These are phyloP conservation scores for Pseudachorutes palmiensis DNA, from an alignment of 1,140 invertebrate species.

Conservation along the genomic window DNA sequence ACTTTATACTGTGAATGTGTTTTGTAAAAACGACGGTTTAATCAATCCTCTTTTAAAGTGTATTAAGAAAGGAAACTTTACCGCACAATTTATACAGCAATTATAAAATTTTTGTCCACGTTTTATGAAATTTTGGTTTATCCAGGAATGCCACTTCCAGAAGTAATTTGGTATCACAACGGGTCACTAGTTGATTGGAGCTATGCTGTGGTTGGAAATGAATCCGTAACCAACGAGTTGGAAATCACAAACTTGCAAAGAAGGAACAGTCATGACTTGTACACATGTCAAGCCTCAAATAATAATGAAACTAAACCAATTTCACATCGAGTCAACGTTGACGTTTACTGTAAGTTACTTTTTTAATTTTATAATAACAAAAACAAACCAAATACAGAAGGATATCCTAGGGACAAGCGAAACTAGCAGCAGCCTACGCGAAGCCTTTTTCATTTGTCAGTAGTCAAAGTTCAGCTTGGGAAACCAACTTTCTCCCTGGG, in stretches of 20 bases:
- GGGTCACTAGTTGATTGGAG: constrained; percentile 26
- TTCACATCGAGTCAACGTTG: constrained; percentile 32
- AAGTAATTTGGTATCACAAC: constrained; percentile 29
- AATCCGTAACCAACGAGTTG: constrained; percentile 33
- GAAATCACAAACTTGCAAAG: constrained; percentile 27
- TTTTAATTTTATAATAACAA: constrained; percentile 2
- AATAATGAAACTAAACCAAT: constrained; percentile 34
- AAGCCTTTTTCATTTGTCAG: too few relatives aligned
- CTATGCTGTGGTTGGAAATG: constrained; percentile 24
- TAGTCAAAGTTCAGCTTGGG: too few relatives aligned
- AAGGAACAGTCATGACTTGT: constrained; percentile 29
- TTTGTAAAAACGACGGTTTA: too few relatives aligned
- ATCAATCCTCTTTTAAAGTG: too few relatives aligned
- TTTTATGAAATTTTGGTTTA: background rate
- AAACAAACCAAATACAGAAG: background rate
- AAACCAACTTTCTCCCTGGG: background rate
- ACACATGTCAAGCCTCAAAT: constrained; percentile 36
- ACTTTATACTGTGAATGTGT: too few relatives aligned
- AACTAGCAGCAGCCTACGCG: too few relatives aligned
- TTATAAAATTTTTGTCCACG: too few relatives aligned
- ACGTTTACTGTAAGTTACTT: constrained; percentile 33
- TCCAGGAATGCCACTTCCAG: constrained; percentile 30
- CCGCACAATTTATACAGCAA: too few relatives aligned
- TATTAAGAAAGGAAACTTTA: too few relatives aligned
- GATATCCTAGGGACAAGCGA: background rate